A percentile compares a stretch with the other conserved stretches of the same genome.
These are phyloP conservation scores for Setophaga petechia DNA, from an alignment of 2,113 vertebrate genomes.

Conservation along the genomic window DNA sequence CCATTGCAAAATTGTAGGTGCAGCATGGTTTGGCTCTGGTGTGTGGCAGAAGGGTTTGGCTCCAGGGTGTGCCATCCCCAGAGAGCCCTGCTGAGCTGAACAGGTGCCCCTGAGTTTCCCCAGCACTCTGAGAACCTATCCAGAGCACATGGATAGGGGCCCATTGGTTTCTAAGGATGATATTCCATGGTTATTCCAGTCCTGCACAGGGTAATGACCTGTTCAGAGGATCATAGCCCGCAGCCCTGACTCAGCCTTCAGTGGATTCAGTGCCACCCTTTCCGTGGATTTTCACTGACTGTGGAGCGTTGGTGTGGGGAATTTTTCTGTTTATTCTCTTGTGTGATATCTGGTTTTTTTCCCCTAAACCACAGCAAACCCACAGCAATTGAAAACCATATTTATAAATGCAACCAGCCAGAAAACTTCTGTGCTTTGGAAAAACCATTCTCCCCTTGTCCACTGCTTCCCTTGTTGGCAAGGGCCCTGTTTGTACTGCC, in stretches of 20 bases:
- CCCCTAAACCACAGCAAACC: neutral
- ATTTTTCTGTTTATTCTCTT: neutral
- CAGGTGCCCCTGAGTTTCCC: neutral
- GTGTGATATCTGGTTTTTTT: neutral
- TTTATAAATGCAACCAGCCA: neutral
- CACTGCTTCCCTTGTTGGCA: neutral
- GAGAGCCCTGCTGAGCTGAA: neutral
- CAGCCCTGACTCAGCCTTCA: neutral
- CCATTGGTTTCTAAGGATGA: neutral
- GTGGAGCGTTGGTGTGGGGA: neutral
- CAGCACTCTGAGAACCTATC: neutral
- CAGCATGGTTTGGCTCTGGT: neutral
- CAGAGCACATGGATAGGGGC: neutral
- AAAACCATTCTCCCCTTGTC: neutral
- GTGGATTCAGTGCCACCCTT: neutral
- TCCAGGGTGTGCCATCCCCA: neutral
- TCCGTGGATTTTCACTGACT: neutral
- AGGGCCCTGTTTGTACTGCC: neutral
- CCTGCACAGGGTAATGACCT: neutral
- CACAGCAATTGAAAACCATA: neutral
- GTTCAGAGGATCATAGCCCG: neutral
- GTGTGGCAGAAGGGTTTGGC: neutral
- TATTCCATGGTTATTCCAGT: neutral
- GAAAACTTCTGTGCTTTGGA: neutral
- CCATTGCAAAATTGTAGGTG: neutral